These are phyloP conservation scores for Propithecus perrieri DNA, from an alignment of 2,797 vertebrate genomes.

Conservation along the genomic window DNA sequence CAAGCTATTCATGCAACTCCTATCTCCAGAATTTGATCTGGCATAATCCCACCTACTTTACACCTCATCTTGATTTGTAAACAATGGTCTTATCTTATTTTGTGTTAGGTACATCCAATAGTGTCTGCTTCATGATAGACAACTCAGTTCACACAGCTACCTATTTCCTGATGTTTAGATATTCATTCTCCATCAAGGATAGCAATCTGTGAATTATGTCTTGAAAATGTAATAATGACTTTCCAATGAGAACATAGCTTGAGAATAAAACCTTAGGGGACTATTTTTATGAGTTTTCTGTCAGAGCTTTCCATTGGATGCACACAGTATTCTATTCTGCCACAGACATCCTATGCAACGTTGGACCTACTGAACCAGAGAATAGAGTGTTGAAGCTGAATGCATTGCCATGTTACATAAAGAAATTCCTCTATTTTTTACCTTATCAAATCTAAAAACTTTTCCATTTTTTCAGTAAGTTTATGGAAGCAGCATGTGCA, in stretches of 20 bases:
- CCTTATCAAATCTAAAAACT: not conserved
- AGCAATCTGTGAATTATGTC: not conserved
- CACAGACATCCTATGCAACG: not conserved
- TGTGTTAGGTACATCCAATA: not conserved
- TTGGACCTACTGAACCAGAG: not conserved
- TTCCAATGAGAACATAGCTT: not conserved
- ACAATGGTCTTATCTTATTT: not conserved
- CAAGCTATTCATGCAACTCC: not conserved
- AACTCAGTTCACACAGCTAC: not conserved
- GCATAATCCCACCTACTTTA: not conserved
- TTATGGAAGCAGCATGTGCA: not conserved
- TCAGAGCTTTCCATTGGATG: not conserved
- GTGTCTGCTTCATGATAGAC: not conserved
- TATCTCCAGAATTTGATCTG: not conserved
- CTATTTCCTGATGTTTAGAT: not conserved
- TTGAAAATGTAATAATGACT: not conserved
- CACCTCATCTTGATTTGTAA: not conserved
- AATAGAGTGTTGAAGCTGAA: not conserved
- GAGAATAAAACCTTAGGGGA: not conserved
- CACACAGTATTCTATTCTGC: not conserved
- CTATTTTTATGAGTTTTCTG: not conserved
- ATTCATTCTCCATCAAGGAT: not conserved
- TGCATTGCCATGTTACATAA: not conserved
- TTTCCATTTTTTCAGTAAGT: not conserved
- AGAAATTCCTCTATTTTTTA: not conserved